These are phyloP conservation scores for Pogonus chalceus DNA, from an alignment of 1,140 invertebrate species.

Conservation along the genomic window DNA sequence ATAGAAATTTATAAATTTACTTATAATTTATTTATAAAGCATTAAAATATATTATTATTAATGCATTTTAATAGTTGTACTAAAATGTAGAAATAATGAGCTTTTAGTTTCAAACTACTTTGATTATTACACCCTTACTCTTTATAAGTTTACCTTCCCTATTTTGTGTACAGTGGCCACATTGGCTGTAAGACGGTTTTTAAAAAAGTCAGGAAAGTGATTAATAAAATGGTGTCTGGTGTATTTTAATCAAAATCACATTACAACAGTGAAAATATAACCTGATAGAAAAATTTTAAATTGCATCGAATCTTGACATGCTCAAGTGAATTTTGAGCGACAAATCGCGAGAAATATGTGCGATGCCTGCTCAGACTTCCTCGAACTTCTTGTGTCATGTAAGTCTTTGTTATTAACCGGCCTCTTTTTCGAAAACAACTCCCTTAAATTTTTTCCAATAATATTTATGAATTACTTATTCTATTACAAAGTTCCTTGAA, in stretches of 20 bases:
- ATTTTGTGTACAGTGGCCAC: too few species aligned
- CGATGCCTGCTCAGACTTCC: constrained; percentile 70
- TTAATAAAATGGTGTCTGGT: constrained; percentile 4
- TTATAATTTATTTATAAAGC: too few species aligned
- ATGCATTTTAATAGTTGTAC: too few species aligned
- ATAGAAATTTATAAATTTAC: too few species aligned
- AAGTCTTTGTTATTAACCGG: constrained; percentile 37
- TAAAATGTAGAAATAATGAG: too few species aligned
- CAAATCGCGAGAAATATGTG: constrained; percentile 46
- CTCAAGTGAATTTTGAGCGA: background rate
- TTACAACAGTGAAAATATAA: constrained; percentile 1
- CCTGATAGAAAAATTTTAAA: background rate
- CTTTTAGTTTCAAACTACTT: too few species aligned
- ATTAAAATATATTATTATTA: too few species aligned
- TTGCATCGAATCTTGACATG: background rate
- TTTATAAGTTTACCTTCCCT: too few species aligned
- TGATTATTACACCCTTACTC: too few species aligned
- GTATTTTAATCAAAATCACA: background rate
- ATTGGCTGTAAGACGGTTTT: too few species aligned
- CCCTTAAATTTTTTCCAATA: constrained; percentile 16
- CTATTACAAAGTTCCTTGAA: constrained; percentile 7
- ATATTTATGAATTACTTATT: constrained; percentile 17
- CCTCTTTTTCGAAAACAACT: constrained; percentile 32
- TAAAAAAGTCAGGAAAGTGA: too few species aligned
- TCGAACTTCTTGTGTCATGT: constrained; percentile 66